phyloP scores from a whole-genome alignment of 2,888 invertebrate species.

The Drosophila limbata region DNA sequence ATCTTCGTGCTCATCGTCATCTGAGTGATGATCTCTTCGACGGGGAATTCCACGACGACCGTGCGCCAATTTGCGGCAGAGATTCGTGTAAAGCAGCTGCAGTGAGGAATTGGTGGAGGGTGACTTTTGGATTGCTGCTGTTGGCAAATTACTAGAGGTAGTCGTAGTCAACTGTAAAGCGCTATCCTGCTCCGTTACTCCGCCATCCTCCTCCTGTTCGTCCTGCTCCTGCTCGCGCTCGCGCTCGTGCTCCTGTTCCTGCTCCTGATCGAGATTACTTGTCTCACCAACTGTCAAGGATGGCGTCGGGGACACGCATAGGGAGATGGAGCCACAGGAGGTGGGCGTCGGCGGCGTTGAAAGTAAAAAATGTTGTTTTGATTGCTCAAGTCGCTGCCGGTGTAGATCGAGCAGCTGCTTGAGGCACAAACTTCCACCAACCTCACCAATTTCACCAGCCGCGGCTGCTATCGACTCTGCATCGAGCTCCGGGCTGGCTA shows the following conservation, averaged over 20 bases:
- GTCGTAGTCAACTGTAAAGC: constrained; percentile 72
- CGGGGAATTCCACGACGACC: constrained; percentile 51
- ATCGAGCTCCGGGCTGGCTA: constrained; percentile 76
- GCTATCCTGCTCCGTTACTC: constrained; percentile 62
- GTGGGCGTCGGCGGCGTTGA: constrained; percentile 82
- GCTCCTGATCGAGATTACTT: constrained; percentile 26
- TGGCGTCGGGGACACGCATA: constrained; percentile 72
- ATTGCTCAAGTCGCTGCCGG: constrained; percentile 82
- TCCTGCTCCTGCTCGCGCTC: constrained; percentile 25
- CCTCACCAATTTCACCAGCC: constrained; percentile 49
- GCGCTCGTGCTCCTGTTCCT: too few relatives aligned
- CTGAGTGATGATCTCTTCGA: constrained; percentile 61
- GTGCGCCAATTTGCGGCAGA: constrained; percentile 76
- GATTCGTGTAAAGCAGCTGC: constrained; percentile 81
- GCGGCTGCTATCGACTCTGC: constrained; percentile 33
- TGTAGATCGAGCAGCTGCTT: constrained; percentile 81
- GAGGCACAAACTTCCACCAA: constrained; percentile 63
- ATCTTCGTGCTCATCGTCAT: constrained; percentile 61
- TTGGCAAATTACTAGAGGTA: constrained; percentile 41
- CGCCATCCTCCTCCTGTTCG: constrained; percentile 52
- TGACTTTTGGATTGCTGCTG: constrained; percentile 65
- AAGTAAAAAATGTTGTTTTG: constrained; percentile 84
- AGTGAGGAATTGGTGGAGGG: constrained; percentile 79
- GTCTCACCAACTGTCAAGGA: constrained; percentile 68
- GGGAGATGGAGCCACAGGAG: constrained; percentile 74